Evolutionary conservation across 2,113 vertebrate species (phyloP).

Genomic region (Petrocephalus zakoni): DNA sequence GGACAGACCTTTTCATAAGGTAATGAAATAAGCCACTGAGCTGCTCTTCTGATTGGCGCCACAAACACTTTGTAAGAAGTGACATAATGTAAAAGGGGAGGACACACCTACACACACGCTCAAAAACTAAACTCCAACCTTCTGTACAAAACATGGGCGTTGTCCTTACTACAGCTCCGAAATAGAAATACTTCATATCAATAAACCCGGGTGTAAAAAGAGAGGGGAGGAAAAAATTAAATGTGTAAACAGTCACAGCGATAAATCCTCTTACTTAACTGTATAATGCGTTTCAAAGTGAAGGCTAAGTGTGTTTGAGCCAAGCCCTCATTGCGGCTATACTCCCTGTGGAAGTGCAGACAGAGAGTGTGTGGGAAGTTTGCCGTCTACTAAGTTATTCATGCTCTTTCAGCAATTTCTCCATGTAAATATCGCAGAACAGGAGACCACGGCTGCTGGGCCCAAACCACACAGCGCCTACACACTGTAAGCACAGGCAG

Average conservation of each 20-base stretch:
- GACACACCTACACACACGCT: not conserved
- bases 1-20: not conserved
- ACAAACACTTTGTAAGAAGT: not conserved
- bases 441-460: not conserved
- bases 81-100: not conserved
- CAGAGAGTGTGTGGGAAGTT: not conserved
- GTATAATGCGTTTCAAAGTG: not conserved
- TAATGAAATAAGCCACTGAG: not conserved
- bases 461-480: not conserved
- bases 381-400: not conserved
- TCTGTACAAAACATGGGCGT: not conserved
- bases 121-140: not conserved
- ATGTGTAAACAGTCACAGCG: not conserved
- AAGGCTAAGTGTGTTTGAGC: not conserved
- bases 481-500: not conserved
- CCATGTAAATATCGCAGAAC: not conserved
- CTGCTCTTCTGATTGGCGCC: not conserved
- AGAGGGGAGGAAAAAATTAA: not conserved
- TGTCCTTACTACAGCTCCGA: not conserved
- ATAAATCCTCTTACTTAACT: not conserved
- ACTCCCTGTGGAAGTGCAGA: not conserved
- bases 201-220: not conserved
- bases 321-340: not conserved
- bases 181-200: not conserved
- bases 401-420: not conserved